Base-by-base conservation (phyloP, 2,113 vertebrate species). In the Xenopus laevis region DNA sequence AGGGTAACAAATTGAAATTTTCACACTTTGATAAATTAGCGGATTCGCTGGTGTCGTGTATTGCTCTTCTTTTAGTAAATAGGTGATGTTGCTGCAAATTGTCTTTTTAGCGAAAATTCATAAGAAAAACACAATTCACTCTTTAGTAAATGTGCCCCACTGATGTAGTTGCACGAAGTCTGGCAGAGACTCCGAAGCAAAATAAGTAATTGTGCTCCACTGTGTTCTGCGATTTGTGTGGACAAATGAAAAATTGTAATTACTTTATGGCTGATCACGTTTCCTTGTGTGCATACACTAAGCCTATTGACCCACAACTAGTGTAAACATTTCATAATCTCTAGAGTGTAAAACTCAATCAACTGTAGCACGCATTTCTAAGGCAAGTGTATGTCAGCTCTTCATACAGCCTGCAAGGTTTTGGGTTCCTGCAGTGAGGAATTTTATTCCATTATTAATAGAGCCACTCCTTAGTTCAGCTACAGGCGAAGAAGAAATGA, bases 401-500 rank as follows among this genome's bases (percentile, higher is more conserved):
- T 40, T 40, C 33, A 40, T 40, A 40, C 33, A 40, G 33, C 33
- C 33, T 40, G 33, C 15, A 50, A 55, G 30, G 30, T 75, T 67
- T 62, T 21, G 27, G 27, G 57, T 69, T 75, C 58, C 73, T 75
- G 58, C 53, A 75, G 65, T 57, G 68, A 68, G 33, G 57, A 61
- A 68, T 68, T 68, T 66, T 61, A 74, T 75, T 52, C 58, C 47
- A 61, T 21, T 67, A 61, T 68, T 68, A 62, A 68, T 45, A 77
- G n/a, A 70, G 69, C 66, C 66, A 77, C 74, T 77, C 87, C 92
- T 86, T 84, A 84, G 90, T 92, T 91, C 89, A 84, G 87, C 93
- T 92, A 83, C 84, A 84, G 93, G 93, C 94, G 78, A 88, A 88
- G 86, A 85, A 85, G 84, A 89, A 91, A 90, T 81, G 83, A 86